These are phyloP conservation scores for Vespertilio murinus DNA, from an alignment of 2,797 vertebrate genomes.

Conservation along the genomic window DNA sequence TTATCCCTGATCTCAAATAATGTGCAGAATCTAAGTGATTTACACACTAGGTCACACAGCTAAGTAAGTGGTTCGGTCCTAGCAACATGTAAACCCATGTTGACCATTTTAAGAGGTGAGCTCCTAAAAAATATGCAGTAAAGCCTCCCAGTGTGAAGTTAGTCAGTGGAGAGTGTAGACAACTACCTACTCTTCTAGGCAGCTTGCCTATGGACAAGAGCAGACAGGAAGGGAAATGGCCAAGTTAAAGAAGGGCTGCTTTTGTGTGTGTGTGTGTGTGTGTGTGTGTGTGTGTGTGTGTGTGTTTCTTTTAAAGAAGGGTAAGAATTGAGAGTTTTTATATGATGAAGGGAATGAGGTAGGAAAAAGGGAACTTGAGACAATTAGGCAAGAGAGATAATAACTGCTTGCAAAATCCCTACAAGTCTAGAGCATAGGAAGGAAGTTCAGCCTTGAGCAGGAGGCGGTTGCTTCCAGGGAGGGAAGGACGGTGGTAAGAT, in stretches of 20 bases:
- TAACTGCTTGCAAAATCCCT: not conserved
- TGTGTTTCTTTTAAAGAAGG: not conserved
- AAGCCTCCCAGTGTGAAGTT: not conserved
- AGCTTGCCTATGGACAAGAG: not conserved
- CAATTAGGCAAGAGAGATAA: not conserved
- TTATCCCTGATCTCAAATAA: not conserved
- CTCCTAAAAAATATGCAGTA: not conserved
- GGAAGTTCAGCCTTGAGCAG: not conserved
- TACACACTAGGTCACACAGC: not conserved
- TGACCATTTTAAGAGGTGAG: not conserved
- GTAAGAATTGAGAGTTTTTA: not conserved
- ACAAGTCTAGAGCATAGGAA: not conserved
- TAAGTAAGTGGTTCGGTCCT: not conserved
- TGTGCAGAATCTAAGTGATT: not conserved
- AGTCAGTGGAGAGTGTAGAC: not conserved
- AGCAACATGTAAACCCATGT: not conserved
- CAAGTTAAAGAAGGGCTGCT: not conserved
- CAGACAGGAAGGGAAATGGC: not conserved
- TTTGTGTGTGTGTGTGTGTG: too few species aligned
- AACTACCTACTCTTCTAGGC: not conserved
- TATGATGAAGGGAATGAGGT: not conserved
- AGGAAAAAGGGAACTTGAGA: constrained; percentile 10
- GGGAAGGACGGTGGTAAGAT: not conserved
- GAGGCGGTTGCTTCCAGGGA: not conserved
- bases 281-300: too few species aligned